Percentiles rank a stretch among this genome's conserved stretches.
These are phyloP conservation scores for Megaceryle alcyon DNA, from an alignment of 2,797 vertebrate species.

Conservation along the genomic window DNA sequence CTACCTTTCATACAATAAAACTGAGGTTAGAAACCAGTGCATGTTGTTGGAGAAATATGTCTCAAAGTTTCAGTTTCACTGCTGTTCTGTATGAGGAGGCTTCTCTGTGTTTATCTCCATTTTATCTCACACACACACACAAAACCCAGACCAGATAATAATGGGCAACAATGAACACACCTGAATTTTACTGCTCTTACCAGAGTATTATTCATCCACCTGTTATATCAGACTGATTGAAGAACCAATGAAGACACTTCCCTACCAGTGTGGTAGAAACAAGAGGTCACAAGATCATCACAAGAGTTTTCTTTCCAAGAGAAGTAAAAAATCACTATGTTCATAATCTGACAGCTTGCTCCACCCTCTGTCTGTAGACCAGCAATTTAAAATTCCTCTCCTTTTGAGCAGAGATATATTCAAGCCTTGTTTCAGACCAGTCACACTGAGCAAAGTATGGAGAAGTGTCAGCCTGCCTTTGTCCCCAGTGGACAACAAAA, in stretches of 20 bases:
- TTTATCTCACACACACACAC: background rate
- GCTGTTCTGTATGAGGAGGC: background rate
- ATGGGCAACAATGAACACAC: fast-evolving
- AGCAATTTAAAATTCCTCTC: background rate
- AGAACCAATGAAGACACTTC: background rate
- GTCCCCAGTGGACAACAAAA: background rate
- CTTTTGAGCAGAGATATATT: background rate
- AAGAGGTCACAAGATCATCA: background rate
- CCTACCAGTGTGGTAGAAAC: background rate
- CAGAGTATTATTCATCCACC: background rate
- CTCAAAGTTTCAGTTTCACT: background rate
- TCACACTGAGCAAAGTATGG: background rate
- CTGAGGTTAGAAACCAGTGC: background rate
- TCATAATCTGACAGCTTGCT: background rate
- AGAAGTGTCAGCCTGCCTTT: background rate
- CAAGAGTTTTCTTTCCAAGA: background rate
- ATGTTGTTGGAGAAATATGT: background rate
- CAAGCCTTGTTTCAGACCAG: background rate
- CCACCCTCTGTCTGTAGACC: background rate
- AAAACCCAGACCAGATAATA: background rate
- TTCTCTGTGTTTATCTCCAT: background rate
- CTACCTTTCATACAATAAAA: background rate
- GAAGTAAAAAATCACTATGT: background rate
- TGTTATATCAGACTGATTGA: background rate
- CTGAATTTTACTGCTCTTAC: background rate